Evolutionary conservation across 92 coral and sea anemone species (phyloP), one percentile per base, ranked within the genome.

Genomic region (Anthopleura xanthogrammica): DNA sequence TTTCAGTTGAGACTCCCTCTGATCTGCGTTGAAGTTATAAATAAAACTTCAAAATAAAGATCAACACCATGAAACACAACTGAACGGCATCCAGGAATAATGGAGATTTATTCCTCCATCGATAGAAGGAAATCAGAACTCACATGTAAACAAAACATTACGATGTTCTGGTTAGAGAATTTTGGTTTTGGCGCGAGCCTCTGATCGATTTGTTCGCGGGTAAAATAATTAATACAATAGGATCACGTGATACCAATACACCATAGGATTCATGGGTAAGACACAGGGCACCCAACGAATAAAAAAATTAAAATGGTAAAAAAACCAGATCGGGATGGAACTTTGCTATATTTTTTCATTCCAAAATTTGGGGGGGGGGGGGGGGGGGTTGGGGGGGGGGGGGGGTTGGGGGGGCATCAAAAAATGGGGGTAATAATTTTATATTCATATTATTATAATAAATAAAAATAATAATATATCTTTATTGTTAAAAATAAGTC

Each of bases 161-260:
- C 65, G 75, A 84, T 64, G 87, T 84, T 84, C 77, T 22, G 36
- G 5, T 57, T 72, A 7, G n/a, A 70, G 68, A 56, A 83, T 85
- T 90, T 88, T 83, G 94, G 89, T 91, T 90, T 91, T 91, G 94
- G 94, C 94, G 94, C 94, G 94, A 88, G 94, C 91, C 87, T 82
- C 86, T 79, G 87, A 83, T n/a, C 70, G 70, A 23, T 85, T 74
- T 72, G 71, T 80, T 60, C 88, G 75, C 77, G 90, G 85, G 84
- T 83, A 87, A 75, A 86, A 90, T 86, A 86, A 84, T 84, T 39
- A 85, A 85, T 70, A 85, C 87, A 84, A 84, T 57, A n/a, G 62
- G 74, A 19, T 84, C 87, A 84, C 87, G 87, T 84, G 87, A 68
- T 41, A 48, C 23, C 9, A 71, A 14, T 3, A 11, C 74, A 13